Evolutionary conservation across 2,797 vertebrate species (phyloP).

Genomic region (Pantherophis vulpinus): DNA sequence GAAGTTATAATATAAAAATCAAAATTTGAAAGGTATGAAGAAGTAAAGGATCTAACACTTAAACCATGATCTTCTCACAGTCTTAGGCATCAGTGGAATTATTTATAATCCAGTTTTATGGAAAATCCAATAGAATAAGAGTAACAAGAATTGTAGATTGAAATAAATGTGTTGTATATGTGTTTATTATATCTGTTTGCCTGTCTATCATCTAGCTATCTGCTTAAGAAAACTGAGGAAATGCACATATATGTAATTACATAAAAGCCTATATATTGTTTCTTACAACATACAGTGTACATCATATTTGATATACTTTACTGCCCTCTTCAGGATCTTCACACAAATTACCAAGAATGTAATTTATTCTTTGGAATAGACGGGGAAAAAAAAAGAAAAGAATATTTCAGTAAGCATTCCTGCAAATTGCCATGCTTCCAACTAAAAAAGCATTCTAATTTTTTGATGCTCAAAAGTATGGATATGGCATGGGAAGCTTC

Average conservation of each 20-base stretch:
- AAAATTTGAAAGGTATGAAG: not conserved
- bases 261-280: not conserved
- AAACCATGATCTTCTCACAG: not conserved
- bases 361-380: not conserved
- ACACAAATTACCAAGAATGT: not conserved
- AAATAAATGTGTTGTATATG: not conserved
- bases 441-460: not conserved
- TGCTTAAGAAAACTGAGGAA: not conserved
- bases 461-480: not conserved
- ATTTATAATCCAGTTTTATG: not conserved
- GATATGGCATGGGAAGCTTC: not conserved
- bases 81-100: not conserved
- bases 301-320: not conserved
- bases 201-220: not conserved
- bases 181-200: not conserved
- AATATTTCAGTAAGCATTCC: not conserved
- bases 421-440: not conserved
- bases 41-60: not conserved
- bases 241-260: not conserved
- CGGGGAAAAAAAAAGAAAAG: not conserved
- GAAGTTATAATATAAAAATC: not conserved
- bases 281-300: not conserved
- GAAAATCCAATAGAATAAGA: not conserved
- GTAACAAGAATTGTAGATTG: not conserved
- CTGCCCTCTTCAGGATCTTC: slow-evolving; percentile 26